Evolutionary conservation across 2,797 vertebrate genomes (phyloP), one percentile per base, ranked within the genome.

Genomic region (Bradypodion pumilum): DNA sequence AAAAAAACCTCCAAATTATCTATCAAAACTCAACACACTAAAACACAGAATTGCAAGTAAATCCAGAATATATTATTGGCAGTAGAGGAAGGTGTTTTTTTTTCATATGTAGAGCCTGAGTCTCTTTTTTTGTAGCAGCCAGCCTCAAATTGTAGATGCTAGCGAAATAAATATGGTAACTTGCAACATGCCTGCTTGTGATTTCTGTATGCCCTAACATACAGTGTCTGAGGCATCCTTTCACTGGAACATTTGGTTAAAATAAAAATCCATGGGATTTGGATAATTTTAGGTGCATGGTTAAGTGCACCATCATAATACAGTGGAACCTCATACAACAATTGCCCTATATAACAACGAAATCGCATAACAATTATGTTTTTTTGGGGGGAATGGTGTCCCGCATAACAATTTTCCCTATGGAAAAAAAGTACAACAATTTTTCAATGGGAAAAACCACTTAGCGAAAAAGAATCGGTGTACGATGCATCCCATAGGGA

Each of bases 1-100:
- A 81, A 85, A 81, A 85, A 77, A 72, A 16, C 52, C 42, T 69
- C 74, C 73, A 49, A 62, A 81, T 78, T 60, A 68, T 83, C 81
- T 83, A 77, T 81, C 73, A 81, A 52, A 85, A 77, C 7, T 49
- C 49, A 72, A 5, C 73, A 52, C 37, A 70, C 62, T n/a, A 75
- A 76, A 40, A 77, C 40, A 77, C 15, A 29, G 56, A 46, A 81
- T 76, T 70, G 42, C 42, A 70, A 63, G 63, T 63, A 85, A 75
- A 80, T 21, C 60, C 37, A 32, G 46, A 35, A 80, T 56, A 85
- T 85, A 76, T 75, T 76, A 76, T 70, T 85, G 65, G 52, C 73
- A 68, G 35, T 75, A 70, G 63, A 49, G 78, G 49, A 85, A 59
- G 56, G 19, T 16, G 12, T 78, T 79, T 80, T 59, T 59, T 21